Evolutionary conservation across 2,113 vertebrate genomes (phyloP).

Genomic region (Acanthochromis polyacanthus): DNA sequence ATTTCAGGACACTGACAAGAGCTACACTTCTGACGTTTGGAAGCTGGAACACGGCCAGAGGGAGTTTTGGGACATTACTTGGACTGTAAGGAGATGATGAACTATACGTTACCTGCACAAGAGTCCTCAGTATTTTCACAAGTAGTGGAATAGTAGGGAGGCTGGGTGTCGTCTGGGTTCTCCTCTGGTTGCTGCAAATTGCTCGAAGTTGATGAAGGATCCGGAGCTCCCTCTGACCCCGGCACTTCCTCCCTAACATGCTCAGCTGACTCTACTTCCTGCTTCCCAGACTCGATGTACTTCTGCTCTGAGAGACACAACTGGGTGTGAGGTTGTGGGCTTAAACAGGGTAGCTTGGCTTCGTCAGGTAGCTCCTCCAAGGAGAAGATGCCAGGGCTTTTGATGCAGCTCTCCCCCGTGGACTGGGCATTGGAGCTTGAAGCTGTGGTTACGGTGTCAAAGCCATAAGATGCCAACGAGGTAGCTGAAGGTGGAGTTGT

Average conservation of each 20-base stretch:
- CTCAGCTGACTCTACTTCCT: slow-evolving; percentile 35
- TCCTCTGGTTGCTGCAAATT: slow-evolving; percentile 59
- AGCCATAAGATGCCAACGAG: slow-evolving; percentile 82
- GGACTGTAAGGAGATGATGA: slow-evolving; percentile 46
- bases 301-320: slow-evolving; percentile 62
- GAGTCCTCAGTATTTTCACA: slow-evolving; percentile 85
- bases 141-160: slow-evolving; percentile 81
- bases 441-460: slow-evolving; percentile 77
- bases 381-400: slow-evolving; percentile 86
- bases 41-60: slow-evolving; percentile 23
- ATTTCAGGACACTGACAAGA: slow-evolving; percentile 56
- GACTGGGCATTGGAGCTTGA: slow-evolving; percentile 83
- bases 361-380: slow-evolving; percentile 84
- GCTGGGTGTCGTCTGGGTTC: slow-evolving; percentile 66
- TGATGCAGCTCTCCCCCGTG: slow-evolving; percentile 83
- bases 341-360: slow-evolving; percentile 69
- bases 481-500: slow-evolving; percentile 82
- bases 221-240: slow-evolving; percentile 24
- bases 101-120: slow-evolving; percentile 89
- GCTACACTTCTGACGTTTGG: slow-evolving; percentile 30
- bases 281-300: slow-evolving; percentile 77
- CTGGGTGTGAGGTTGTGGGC: slow-evolving; percentile 48
- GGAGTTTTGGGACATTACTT: slow-evolving; percentile 17
- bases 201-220: slow-evolving; percentile 30
- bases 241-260: not conserved